Base-by-base conservation (phyloP, 2,797 vertebrate species). In the Darevskia mixta region DNA sequence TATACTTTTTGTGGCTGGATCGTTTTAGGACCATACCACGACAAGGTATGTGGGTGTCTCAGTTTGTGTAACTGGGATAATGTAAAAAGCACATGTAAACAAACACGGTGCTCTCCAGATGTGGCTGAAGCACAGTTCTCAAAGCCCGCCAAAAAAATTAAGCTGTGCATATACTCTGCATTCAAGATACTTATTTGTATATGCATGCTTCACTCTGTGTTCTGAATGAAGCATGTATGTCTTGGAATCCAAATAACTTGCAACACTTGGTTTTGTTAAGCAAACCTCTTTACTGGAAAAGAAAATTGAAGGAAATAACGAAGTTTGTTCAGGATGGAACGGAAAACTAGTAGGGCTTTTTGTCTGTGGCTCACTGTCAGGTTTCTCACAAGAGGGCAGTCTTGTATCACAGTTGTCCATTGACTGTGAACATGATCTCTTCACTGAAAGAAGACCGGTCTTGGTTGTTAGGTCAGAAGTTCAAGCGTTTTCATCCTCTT, bases 1-100 rank as follows among this genome's bases (percentile, higher is more conserved):
- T 99, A 99, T 93, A 99, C 98, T 0, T 99, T 99, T 97, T 99
- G 99, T n/a, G 99, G 99, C 0, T 99, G 99, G 99, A 99, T 99
- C 25, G 98, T 99, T 45, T 94, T 99, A 55, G 99, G 99, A 25
- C 99, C 99, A 0, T 99, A 99, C 87, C 99, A 99, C 15, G 98
- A 98, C 90, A 99, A 99, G 98, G 98, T 99, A 93, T 0, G 87
- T 85, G 8, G 25, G 77, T 9, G 0, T 35, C 20, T 80, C 49
- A 2, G 29, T 77, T 27, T 15, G n/a, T n/a, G 25, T 23, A 0
- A 6, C 11, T 69, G 71, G n/a, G 71, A 23, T 23, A 64, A 64
- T 64, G 20, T 64, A 23, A 64, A 64, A 64, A 8, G 13, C 4
- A 55, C 61, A 7, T 61, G 20, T 23, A 64, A 64, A 7, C 61